Conservation (phyloP, 2,888 invertebrate genomes). For the Dysmachus trigonus region DNA sequence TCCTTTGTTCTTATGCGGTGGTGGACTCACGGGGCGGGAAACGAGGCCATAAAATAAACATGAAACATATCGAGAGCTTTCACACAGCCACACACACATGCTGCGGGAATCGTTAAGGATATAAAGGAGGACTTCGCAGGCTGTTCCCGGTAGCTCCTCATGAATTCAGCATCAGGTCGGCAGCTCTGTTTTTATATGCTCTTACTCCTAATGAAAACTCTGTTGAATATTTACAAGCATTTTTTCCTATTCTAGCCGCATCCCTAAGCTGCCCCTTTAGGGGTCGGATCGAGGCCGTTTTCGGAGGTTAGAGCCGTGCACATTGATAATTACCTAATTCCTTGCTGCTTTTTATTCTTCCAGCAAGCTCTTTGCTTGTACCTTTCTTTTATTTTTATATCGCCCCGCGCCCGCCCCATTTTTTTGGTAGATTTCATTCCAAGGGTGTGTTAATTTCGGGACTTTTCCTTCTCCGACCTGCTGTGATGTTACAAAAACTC, state of each 20-base stretch:
- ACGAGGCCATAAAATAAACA: slow-evolving; percentile 43
- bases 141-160: not conserved
- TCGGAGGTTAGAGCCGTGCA: not conserved
- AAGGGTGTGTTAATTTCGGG: not conserved
- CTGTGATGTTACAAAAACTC: not conserved
- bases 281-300: not conserved
- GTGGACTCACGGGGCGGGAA: not conserved
- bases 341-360: not conserved
- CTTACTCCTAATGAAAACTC: slow-evolving; percentile 44
- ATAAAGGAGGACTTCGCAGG: not conserved
- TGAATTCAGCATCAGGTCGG: slow-evolving; percentile 32
- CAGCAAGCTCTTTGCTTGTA: not conserved
- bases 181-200: slow-evolving; percentile 37
- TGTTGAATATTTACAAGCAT: slow-evolving; percentile 46
- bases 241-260: slow-evolving; percentile 18
- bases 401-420: not conserved
- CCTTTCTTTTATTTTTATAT: not conserved
- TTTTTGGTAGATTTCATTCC: slow-evolving; percentile 9
- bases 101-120: not conserved
- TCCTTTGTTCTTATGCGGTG: slow-evolving; percentile 14
- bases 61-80: slow-evolving; percentile 43
- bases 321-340: slow-evolving; percentile 32
- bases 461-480: not conserved
- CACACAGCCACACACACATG: not conserved
- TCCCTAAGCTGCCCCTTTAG: not conserved